A percentile compares a stretch with the other conserved stretches of the same genome.
Conservation (phyloP, 2,113 vertebrate species). For the Heloderma charlesbogerti region DNA sequence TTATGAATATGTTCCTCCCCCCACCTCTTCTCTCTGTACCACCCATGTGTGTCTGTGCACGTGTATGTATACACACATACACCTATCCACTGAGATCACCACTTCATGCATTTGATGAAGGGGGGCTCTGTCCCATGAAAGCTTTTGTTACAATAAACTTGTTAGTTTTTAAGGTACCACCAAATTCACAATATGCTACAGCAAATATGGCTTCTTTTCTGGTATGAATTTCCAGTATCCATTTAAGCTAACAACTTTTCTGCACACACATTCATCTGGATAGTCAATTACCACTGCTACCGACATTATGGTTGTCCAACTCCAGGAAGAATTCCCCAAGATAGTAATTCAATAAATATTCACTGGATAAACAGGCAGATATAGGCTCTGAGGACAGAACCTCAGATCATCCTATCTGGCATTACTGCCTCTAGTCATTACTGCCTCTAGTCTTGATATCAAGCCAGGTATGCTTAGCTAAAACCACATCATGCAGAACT, state of each 20-base stretch:
- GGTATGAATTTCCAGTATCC: background rate
- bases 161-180: background rate
- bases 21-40: background rate
- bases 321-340: background rate
- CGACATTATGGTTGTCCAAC: background rate
- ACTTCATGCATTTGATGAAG: background rate
- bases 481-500: background rate
- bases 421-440: background rate
- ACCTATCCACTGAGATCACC: background rate
- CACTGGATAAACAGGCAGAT: background rate
- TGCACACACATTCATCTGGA: background rate
- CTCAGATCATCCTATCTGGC: background rate
- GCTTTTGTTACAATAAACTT: background rate
- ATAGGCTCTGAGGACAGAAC: fast-evolving
- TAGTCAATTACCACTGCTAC: background rate
- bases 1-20: background rate
- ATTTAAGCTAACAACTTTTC: background rate
- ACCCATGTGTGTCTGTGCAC: background rate
- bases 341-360: background rate
- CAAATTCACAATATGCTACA: background rate
- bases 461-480: background rate
- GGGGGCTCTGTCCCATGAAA: background rate
- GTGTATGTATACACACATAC: too few species aligned
- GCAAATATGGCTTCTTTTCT: too few species aligned
- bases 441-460: too few species aligned